Conservation (phyloP, 2,113 vertebrate species). For the Chaetops frenatus region DNA sequence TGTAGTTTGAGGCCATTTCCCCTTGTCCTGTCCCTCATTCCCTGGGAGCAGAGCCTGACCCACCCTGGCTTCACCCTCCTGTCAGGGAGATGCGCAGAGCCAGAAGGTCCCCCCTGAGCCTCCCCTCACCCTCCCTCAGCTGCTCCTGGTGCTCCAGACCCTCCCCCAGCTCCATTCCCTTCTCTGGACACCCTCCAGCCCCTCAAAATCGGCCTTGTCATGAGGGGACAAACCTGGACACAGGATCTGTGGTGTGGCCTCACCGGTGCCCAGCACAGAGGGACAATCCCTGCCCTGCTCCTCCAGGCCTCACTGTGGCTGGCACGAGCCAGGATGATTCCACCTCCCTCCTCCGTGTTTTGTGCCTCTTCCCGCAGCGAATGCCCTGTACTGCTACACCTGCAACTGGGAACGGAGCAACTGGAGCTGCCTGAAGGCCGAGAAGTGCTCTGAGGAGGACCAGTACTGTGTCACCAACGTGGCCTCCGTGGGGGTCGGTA, state of each 20-base stretch:
- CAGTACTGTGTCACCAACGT: constrained; percentile 40
- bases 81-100: accelerated
- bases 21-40: neutral
- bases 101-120: accelerated
- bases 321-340: neutral
- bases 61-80: accelerated
- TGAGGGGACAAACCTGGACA: neutral
- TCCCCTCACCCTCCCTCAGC: neutral
- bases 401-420: constrained; percentile 33
- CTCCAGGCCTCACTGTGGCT: neutral
- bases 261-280: neutral
- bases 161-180: neutral
- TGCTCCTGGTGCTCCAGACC: neutral
- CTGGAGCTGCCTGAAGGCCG: constrained; percentile 12
- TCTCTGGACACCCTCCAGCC: accelerated
- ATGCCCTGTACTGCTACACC: constrained; percentile 39
- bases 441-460: neutral
- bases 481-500: constrained; percentile 10
- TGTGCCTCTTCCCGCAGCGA: neutral
- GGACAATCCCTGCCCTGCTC: neutral
- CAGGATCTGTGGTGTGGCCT: neutral
- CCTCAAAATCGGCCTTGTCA: neutral
- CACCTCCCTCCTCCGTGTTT: neutral
- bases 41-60: neutral
- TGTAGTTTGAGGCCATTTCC: neutral